phyloP scores from a whole-genome alignment of 2,888 invertebrate species.

The Thysanoteuthis rhombus region DNA sequence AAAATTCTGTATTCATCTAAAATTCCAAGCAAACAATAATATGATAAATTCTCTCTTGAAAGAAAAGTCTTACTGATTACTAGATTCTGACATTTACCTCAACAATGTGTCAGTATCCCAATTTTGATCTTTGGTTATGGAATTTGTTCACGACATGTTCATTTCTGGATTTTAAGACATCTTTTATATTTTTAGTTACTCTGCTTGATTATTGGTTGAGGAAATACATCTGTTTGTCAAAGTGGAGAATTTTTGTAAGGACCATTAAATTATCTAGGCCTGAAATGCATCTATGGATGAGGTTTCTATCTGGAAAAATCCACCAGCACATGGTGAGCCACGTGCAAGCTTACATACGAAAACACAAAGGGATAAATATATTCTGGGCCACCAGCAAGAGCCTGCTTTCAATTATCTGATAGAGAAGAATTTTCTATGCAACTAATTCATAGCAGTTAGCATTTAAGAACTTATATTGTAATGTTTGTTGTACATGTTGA shows the following conservation, averaged over 20 bases:
- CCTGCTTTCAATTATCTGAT: not conserved
- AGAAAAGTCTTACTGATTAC: not conserved
- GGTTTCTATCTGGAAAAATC: not conserved
- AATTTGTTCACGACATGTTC: too few relatives aligned
- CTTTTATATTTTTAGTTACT: too few relatives aligned
- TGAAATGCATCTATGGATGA: not conserved
- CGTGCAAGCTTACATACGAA: not conserved
- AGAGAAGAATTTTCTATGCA: not conserved
- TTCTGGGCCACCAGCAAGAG: not conserved
- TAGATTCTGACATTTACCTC: not conserved
- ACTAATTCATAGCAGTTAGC: constrained; percentile 12
- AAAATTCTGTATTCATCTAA: not conserved
- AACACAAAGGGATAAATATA: not conserved
- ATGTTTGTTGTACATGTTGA: not conserved
- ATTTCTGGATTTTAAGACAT: too few relatives aligned
- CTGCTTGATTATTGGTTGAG: too few relatives aligned
- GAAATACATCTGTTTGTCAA: not conserved
- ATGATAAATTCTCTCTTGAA: not conserved
- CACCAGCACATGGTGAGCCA: not conserved
- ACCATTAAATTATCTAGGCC: not conserved
- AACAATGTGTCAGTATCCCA: too few relatives aligned
- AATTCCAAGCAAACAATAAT: constrained; percentile 12
- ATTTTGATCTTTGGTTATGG: too few relatives aligned
- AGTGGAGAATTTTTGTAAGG: not conserved
- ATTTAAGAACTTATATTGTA: not conserved